phyloP scores from a whole-genome alignment of 2,888 invertebrate genomes.

The Parasteatoda lunata region DNA sequence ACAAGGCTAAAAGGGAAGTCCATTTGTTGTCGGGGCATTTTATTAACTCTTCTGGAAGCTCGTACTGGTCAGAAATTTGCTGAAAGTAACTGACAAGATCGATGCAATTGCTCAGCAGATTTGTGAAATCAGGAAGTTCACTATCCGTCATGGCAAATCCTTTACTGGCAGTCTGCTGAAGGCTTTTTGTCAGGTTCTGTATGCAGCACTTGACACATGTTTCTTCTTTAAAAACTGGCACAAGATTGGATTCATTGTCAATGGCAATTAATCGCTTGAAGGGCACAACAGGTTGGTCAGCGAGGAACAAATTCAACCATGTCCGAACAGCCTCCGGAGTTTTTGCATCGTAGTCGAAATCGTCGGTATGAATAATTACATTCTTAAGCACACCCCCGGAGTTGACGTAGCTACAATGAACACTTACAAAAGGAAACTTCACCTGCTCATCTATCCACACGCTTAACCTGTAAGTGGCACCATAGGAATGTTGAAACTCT shows the following conservation, averaged over 20 bases:
- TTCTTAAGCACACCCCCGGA: constrained; percentile 34
- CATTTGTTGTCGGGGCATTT: constrained; percentile 54
- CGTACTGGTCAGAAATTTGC: constrained; percentile 18
- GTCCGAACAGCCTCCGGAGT: constrained; percentile 27
- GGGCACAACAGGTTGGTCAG: constrained; percentile 56
- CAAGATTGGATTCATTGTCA: constrained; percentile 50
- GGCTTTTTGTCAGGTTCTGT: constrained; percentile 31
- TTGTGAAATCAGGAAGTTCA: constrained; percentile 54
- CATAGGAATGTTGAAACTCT: constrained; percentile 59
- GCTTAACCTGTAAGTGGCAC: constrained; percentile 44
- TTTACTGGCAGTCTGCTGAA: constrained; percentile 24
- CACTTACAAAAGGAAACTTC: constrained; percentile 45
- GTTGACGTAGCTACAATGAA: constrained; percentile 35
- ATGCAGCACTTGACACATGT: constrained; percentile 43
- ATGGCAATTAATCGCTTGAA: constrained; percentile 40
- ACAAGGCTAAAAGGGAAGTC: constrained; percentile 51
- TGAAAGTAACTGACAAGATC: constrained; percentile 52
- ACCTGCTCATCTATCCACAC: constrained; percentile 60
- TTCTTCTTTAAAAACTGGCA: constrained; percentile 46
- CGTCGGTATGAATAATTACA: constrained; percentile 60
- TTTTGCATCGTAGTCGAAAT: constrained; percentile 59
- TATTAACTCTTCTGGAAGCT: constrained; percentile 28
- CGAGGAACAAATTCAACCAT: constrained; percentile 46
- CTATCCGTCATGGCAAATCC: constrained; percentile 19
- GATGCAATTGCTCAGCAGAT: constrained; percentile 36